phyloP scores from a whole-genome alignment of 2,888 invertebrate genomes.

The Scaptomyza flava region DNA sequence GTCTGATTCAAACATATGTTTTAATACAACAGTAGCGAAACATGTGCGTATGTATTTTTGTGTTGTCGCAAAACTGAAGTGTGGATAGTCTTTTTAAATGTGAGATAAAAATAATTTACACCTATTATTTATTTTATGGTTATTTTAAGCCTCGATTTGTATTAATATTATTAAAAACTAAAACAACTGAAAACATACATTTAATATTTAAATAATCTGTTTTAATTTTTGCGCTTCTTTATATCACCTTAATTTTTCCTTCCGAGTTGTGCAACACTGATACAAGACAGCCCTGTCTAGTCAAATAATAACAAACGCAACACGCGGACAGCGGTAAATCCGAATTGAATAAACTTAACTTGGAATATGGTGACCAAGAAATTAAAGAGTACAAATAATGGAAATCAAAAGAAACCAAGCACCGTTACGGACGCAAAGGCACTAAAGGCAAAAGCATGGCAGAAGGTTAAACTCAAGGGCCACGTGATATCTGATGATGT shows the following conservation, averaged over 20 bases:
- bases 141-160: too few species aligned
- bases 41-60: background rate
- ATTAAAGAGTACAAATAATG: constrained; percentile 14
- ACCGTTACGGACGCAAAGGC: background rate
- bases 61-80: background rate
- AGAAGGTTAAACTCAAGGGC: constrained; percentile 88
- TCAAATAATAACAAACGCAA: constrained; percentile 48
- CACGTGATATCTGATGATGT: constrained; percentile 84
- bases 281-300: constrained; percentile 29
- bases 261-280: constrained; percentile 19
- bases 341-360: background rate
- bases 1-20: background rate
- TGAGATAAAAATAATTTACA: too few species aligned
- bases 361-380: constrained; percentile 38
- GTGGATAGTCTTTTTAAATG: background rate
- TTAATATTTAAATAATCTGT: background rate
- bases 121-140: too few species aligned
- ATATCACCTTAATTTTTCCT: background rate
- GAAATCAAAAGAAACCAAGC: constrained; percentile 17
- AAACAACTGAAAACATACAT: too few species aligned
- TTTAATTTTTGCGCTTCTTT: constrained; percentile 5
- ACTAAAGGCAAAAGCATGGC: constrained; percentile 85
- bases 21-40: background rate
- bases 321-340: constrained; percentile 36
- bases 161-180: too few species aligned